Evolutionary conservation across 2,113 vertebrate species (phyloP).

Genomic region (Toxotes chatareus): DNA sequence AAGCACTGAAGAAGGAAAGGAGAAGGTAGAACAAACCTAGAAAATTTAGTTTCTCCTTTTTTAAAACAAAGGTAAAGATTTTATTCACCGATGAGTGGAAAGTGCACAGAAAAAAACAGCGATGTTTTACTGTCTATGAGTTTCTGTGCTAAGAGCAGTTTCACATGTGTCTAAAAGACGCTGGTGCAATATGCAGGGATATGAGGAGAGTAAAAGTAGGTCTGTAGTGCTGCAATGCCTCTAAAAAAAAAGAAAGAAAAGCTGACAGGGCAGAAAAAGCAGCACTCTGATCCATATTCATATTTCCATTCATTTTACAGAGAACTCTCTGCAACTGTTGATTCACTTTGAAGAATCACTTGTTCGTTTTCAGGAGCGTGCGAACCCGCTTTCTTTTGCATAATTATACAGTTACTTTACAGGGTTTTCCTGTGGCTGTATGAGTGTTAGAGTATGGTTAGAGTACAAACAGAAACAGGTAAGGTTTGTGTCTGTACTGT

Average conservation of each 20-base stretch:
- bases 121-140: constrained; percentile 10
- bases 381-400: constrained; percentile 47
- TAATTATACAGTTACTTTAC: constrained; percentile 55
- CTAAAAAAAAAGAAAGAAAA: constrained; percentile 39
- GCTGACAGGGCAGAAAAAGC: constrained; percentile 67
- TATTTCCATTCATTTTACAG: constrained; percentile 67
- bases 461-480: constrained; percentile 16
- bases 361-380: constrained; percentile 43
- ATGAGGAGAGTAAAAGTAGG: constrained; percentile 61
- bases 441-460: constrained; percentile 24
- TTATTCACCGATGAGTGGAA: not conserved
- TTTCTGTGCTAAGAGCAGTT: constrained; percentile 32
- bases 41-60: not conserved
- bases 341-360: constrained; percentile 68
- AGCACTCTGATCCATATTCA: constrained; percentile 74
- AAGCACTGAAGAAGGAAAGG: not conserved
- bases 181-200: constrained; percentile 46
- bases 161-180: constrained; percentile 20
- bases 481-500: constrained; percentile 11
- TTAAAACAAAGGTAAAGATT: not conserved
- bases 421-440: constrained; percentile 53
- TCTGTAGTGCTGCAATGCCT: constrained; percentile 68
- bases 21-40: not conserved
- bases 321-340: constrained; percentile 69
- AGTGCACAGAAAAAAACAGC: constrained; percentile 1